Percentiles rank a stretch among this genome's conserved stretches.
Conservation (phyloP, 2,888 invertebrate species). For the Chouioia cunea region DNA sequence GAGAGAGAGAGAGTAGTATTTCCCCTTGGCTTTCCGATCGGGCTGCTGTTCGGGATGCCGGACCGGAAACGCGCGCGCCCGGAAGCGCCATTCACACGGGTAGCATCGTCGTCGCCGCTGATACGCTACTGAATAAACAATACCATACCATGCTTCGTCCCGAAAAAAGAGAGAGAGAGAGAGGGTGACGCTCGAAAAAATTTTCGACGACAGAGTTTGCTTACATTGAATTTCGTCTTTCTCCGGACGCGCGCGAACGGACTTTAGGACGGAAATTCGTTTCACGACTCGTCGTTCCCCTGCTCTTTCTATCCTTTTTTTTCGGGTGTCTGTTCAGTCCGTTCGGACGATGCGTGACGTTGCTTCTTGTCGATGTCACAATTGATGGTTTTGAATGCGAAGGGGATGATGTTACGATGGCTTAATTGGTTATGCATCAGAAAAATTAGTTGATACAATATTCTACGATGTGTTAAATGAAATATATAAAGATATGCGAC, state of each 20-base stretch:
- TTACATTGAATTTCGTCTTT: constrained; percentile 41
- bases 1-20: constrained; percentile 33
- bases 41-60: constrained; percentile 61
- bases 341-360: background rate
- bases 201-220: constrained; percentile 48
- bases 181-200: constrained; percentile 47
- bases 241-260: constrained; percentile 12
- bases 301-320: constrained; percentile 17
- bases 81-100: constrained; percentile 68
- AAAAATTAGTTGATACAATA: no score
- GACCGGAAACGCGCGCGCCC: constrained; percentile 69
- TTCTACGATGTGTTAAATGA: no score
- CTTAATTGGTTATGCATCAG: no score
- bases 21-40: constrained; percentile 2
- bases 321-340: no score
- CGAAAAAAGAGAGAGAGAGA: constrained; percentile 48
- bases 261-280: constrained; percentile 52
- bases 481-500: no score
- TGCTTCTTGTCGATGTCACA: background rate
- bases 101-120: constrained; percentile 59
- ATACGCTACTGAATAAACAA: constrained; percentile 67
- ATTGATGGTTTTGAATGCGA: no score
- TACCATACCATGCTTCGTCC: constrained; percentile 47
- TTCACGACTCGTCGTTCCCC: constrained; percentile 48
- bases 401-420: no score